Evolutionary conservation across 2,888 invertebrate species (phyloP).

Genomic region (Antheraea yamamai): DNA sequence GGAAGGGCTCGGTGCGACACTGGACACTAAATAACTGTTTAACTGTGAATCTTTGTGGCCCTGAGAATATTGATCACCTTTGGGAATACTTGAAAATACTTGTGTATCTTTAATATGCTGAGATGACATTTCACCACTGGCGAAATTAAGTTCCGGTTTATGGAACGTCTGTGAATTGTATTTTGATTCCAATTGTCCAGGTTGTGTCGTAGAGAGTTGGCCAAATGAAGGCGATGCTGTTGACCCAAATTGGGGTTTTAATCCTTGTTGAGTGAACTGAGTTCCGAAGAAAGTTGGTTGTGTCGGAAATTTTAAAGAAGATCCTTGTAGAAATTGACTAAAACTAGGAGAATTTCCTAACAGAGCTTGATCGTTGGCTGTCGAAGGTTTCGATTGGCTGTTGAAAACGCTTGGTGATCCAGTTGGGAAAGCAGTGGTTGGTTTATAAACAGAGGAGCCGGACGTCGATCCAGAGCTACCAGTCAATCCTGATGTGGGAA

Average conservation of each 20-base stretch:
- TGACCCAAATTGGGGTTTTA: conserved; percentile 1
- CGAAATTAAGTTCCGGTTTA: conserved; percentile 13
- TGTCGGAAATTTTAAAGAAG: not conserved
- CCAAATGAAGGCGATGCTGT: not conserved
- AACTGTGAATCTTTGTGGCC: not conserved
- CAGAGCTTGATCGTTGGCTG: not conserved
- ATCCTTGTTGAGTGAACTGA: conserved; percentile 11
- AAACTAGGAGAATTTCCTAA: conserved; percentile 11
- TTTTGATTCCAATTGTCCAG: conserved; percentile 14
- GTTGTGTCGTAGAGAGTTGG: not conserved
- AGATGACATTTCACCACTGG: not conserved
- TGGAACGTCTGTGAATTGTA: not conserved
- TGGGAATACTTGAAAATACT: not conserved
- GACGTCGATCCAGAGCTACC: conserved; percentile 14
- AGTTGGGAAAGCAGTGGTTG: not conserved
- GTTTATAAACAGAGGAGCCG: not conserved
- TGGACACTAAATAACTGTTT: not conserved
- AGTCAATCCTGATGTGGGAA: conserved; percentile 41
- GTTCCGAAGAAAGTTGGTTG: not conserved
- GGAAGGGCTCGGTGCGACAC: not conserved
- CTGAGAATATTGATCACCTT: not conserved
- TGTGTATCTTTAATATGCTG: not conserved
- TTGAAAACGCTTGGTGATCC: not conserved
- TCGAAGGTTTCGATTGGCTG: conserved; percentile 3
- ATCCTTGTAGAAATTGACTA: not conserved